These are phyloP conservation scores for Cydia splendana DNA, from an alignment of 1,140 invertebrate species.

Conservation along the genomic window DNA sequence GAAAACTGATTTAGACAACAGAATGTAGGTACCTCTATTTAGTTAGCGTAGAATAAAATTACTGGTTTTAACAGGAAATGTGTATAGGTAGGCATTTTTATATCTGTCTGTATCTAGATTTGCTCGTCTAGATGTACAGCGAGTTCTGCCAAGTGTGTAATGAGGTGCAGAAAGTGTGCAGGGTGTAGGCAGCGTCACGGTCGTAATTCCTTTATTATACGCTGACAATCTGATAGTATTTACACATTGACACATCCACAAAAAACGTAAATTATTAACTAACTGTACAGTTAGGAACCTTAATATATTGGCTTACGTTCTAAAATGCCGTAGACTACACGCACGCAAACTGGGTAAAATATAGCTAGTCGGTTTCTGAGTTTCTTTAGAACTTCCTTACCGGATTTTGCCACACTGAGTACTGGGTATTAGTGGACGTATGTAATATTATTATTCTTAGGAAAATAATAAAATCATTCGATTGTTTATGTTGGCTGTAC, in stretches of 20 bases:
- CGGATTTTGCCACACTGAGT: too few relatives aligned
- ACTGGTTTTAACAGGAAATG: neutral
- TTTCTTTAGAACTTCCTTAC: too few relatives aligned
- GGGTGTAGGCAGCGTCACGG: neutral
- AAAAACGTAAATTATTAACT: neutral
- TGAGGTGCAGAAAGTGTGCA: conserved; percentile 14
- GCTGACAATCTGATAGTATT: neutral
- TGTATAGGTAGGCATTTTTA: neutral
- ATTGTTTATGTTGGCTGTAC: too few relatives aligned
- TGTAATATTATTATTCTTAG: too few relatives aligned
- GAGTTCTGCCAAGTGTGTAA: neutral
- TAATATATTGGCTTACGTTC: neutral
- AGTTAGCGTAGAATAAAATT: too few relatives aligned
- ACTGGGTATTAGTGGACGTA: too few relatives aligned
- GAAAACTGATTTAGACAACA: too few relatives aligned
- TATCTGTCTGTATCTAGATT: neutral
- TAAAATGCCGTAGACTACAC: neutral
- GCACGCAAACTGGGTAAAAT: too few relatives aligned
- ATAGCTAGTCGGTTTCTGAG: too few relatives aligned
- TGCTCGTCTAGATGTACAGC: neutral
- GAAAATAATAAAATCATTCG: too few relatives aligned
- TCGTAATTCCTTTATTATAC: neutral
- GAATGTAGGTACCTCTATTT: too few relatives aligned
- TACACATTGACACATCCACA: conserved; percentile 4
- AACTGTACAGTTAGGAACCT: neutral